A percentile compares a stretch with the other conserved stretches of the same genome.
Conservation (phyloP, 2,113 vertebrate species). For the Noctilio leporinus region DNA sequence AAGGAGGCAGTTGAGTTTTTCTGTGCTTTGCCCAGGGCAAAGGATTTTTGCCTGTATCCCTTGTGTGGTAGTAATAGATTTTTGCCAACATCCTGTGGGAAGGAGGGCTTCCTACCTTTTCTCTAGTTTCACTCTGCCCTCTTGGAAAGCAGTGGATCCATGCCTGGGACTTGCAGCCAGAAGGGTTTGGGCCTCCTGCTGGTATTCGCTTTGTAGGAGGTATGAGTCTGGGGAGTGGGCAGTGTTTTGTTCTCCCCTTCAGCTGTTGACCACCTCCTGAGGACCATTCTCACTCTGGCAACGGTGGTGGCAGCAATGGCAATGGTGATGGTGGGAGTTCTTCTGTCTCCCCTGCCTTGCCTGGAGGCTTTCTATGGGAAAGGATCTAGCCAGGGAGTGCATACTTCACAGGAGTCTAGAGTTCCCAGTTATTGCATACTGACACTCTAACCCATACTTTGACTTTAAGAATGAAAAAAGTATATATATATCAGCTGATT, state of each 20-base stretch:
- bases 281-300: neutral
- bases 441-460: neutral
- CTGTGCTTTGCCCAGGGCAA: neutral
- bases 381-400: neutral
- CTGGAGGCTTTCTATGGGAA: neutral
- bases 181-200: neutral
- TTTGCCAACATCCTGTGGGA: neutral
- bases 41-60: neutral
- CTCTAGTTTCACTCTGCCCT: neutral
- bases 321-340: neutral
- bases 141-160: neutral
- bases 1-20: neutral
- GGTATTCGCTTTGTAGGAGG: neutral
- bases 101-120: neutral
- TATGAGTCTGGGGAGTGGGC: neutral
- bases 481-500: neutral
- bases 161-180: neutral
- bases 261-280: neutral
- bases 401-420: neutral
- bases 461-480: neutral
- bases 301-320: accelerated
- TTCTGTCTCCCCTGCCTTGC: neutral
- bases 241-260: neutral
- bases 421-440: neutral
- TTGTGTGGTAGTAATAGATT: neutral